Evolutionary conservation across 2,113 vertebrate species (phyloP), one percentile per base, ranked within the genome.

Genomic region (Todiramphus chloris): DNA sequence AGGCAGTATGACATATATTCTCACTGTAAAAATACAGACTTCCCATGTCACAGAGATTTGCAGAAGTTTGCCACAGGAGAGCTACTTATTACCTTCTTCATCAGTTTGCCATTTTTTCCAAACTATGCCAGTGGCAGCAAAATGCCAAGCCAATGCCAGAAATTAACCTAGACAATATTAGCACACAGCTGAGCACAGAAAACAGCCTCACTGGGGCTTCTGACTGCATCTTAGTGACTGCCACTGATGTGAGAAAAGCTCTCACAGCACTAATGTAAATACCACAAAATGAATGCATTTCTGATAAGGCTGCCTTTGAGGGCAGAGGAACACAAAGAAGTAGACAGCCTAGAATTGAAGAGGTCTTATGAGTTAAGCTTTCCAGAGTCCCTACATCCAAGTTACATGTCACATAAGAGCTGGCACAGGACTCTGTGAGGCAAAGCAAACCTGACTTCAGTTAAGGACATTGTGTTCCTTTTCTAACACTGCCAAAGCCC

Each of bases 371-470:
- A 50, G 35, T 12, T 16, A 27, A 81, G 1, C 25, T 63, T 31
- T 85, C 14, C 16, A 51, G 24, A 4, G 6, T 46, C 13, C 27
- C 30, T 59, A 19, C 6, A 39, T n/a, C 31, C 19, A 14, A 8
- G 15, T 51, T 82, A 6, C 21, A 27, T 16, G 16, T 64, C 33
- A 63, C 0, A 0, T 33, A 28, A 10, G 25, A 79, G 23, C 17
- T 17, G 12, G 6, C 19, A 35, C 19, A 33, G 3, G 6, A 10
- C 37, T 10, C 66, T 55, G 30, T 6, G 3, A 6, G 15, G 1
- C 27, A 82, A 48, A 76, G 13, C 5, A 85, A 70, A 82, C 15
- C 19, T 43, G 13, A 53, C 3, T 59, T 21, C 17, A 74, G 21
- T 12, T 44, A 46, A 66, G 11, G 3, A 46, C 6, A 5, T 8